These are phyloP conservation scores for Yponomeuta evonymella DNA, from an alignment of 2,888 invertebrate species.

Conservation along the genomic window DNA sequence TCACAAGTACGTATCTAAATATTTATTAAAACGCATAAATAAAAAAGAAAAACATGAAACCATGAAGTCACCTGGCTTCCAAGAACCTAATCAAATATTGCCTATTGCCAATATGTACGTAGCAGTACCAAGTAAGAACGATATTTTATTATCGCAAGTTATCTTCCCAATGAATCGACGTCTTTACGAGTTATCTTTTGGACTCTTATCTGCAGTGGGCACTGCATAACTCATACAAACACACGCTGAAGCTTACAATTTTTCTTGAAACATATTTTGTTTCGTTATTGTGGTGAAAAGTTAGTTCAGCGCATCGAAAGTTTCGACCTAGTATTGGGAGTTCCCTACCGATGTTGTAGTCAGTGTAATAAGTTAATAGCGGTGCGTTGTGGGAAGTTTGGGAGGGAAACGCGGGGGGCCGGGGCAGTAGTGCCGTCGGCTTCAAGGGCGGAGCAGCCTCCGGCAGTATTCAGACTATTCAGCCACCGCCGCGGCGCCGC, in stretches of 20 bases:
- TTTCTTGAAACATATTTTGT: not conserved
- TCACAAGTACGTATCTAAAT: no score
- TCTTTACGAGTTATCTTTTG: not conserved
- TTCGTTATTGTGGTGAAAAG: no score
- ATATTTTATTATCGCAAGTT: not conserved
- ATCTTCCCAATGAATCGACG: conserved; percentile 7
- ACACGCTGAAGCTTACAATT: not conserved
- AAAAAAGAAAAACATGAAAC: not conserved
- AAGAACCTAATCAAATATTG: not conserved
- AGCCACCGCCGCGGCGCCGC: conserved; percentile 42
- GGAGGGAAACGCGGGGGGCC: conserved; percentile 25
- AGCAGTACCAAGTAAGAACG: not conserved
- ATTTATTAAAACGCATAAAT: not conserved
- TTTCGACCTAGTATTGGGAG: not conserved
- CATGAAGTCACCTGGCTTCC: conserved; percentile 1
- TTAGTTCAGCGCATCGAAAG: no score
- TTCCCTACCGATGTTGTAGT: not conserved
- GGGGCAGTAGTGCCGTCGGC: conserved; percentile 23
- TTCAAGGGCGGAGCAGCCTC: conserved; percentile 64
- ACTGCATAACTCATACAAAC: not conserved
- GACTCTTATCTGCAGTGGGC: not conserved
- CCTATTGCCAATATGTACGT: not conserved
- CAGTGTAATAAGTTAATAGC: conserved; percentile 4
- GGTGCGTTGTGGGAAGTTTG: conserved; percentile 15
- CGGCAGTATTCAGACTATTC: conserved; percentile 36